These are phyloP conservation scores for Andinoacara biseriatus DNA, from an alignment of 2,113 vertebrate species.

Conservation along the genomic window DNA sequence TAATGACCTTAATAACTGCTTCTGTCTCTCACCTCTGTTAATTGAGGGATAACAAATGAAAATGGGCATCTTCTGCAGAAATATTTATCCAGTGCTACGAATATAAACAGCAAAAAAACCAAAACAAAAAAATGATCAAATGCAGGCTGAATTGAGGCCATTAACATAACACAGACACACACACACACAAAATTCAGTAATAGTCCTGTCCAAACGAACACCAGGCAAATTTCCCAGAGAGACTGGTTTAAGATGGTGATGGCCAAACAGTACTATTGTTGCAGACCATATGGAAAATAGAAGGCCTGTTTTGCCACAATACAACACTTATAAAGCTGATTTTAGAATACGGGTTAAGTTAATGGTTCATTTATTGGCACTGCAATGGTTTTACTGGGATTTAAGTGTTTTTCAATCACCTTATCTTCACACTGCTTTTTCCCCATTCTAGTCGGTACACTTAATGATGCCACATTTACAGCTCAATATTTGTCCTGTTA, in stretches of 20 bases:
- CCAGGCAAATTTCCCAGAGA: constrained; percentile 51
- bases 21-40: constrained; percentile 5
- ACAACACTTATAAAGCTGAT: not conserved
- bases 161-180: constrained; percentile 25
- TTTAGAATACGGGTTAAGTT: not conserved
- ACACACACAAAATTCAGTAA: constrained; percentile 48
- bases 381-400: not conserved
- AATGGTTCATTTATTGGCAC: constrained; percentile 11
- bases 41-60: not conserved
- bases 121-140: constrained; percentile 30
- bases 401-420: not conserved
- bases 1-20: constrained; percentile 36
- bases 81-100: constrained; percentile 45
- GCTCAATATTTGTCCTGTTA: not conserved
- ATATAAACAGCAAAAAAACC: constrained; percentile 53
- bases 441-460: not conserved
- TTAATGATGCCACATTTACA: not conserved
- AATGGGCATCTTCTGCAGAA: constrained; percentile 40
- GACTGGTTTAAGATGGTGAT: constrained; percentile 45
- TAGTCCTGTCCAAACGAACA: constrained; percentile 38
- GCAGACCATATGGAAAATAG: constrained; percentile 33
- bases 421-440: not conserved
- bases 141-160: not conserved
- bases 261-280: constrained; percentile 43
- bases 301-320: constrained; percentile 3